Conservation (phyloP, 1,140 invertebrate genomes). For the Aplysia californica region DNA sequence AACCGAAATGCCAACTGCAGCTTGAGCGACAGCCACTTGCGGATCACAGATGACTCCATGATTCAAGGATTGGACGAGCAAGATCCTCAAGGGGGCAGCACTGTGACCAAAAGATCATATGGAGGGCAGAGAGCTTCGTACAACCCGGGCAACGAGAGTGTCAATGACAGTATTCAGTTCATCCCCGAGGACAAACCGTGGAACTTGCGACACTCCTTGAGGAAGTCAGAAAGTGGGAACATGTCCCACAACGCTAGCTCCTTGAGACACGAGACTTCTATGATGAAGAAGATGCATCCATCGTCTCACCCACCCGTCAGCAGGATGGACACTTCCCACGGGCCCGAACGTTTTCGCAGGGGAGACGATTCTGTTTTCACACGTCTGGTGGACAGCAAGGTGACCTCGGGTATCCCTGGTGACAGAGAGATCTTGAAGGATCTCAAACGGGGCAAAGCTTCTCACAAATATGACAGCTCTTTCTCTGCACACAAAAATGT, state of each 20-base stretch:
- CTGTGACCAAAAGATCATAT: background rate
- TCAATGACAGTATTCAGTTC: slow-evolving; percentile 17
- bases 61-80: background rate
- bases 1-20: slow-evolving; percentile 28
- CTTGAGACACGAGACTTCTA: background rate
- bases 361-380: background rate
- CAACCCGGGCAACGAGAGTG: background rate
- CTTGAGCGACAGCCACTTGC: slow-evolving; percentile 26
- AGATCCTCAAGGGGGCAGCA: background rate
- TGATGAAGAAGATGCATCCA: background rate
- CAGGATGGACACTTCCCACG: too few species aligned
- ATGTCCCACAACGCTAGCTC: background rate
- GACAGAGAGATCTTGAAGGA: too few species aligned
- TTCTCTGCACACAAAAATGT: background rate
- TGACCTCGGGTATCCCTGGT: background rate
- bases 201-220: background rate
- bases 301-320: background rate
- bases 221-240: background rate
- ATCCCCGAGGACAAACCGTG: slow-evolving; percentile 9
- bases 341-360: too few species aligned
- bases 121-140: too few species aligned
- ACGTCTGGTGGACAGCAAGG: background rate
- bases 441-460: too few species aligned
- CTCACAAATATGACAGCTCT: too few species aligned
- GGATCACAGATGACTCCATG: slow-evolving; percentile 23